These are phyloP conservation scores for Pseudocheirus occidentalis DNA, from an alignment of 2,797 vertebrate genomes.

Conservation along the genomic window DNA sequence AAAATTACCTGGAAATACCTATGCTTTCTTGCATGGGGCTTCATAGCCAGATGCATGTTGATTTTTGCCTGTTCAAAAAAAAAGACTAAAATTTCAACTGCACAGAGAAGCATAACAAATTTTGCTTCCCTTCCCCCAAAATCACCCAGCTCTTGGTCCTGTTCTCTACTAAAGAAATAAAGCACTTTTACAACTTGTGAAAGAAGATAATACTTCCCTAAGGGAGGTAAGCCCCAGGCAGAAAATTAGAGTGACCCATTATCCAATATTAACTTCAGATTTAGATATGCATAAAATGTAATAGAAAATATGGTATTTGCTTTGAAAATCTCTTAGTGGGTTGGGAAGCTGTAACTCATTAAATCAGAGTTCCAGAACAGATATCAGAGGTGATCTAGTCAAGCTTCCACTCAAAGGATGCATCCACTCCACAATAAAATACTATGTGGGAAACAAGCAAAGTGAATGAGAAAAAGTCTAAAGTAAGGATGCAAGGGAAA, in stretches of 20 bases:
- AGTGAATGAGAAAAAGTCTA: neutral
- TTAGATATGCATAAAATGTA: neutral
- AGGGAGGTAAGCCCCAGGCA: neutral
- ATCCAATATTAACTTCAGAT: neutral
- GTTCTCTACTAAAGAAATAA: neutral
- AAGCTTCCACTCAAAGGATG: neutral
- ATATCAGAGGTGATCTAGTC: neutral
- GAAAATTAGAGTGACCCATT: neutral
- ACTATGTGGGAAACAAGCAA: neutral
- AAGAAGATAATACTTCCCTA: neutral
- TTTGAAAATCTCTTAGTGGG: neutral
- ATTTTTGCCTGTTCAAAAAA: neutral
- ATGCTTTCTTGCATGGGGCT: neutral
- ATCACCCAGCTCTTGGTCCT: neutral
- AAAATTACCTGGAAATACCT: neutral
- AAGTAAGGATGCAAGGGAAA: neutral
- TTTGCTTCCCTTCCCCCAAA: neutral
- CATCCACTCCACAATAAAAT: neutral
- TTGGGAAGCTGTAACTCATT: neutral
- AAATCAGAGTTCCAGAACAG: neutral
- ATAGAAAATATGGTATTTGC: neutral
- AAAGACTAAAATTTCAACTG: neutral
- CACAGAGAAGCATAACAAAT: neutral
- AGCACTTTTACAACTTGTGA: neutral
- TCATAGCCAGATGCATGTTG: neutral